Evolutionary conservation across 2,797 vertebrate species (phyloP).

Genomic region (Urophycis tenuis): DNA sequence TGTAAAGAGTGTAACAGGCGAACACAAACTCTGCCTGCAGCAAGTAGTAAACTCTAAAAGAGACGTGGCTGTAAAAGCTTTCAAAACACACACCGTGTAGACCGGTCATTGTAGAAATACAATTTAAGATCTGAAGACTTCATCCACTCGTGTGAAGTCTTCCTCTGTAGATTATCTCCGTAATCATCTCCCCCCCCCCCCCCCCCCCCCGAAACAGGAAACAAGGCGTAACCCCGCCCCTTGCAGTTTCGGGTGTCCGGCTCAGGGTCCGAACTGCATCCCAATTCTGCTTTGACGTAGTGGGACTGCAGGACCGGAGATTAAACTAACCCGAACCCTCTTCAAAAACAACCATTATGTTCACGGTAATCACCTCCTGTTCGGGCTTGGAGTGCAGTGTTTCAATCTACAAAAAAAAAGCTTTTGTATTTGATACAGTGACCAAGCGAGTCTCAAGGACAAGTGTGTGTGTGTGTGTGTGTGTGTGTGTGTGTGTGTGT

Average conservation of each 20-base stretch:
- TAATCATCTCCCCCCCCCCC: too few species aligned
- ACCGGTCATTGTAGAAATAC: neutral
- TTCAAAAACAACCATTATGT: neutral
- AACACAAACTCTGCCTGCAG: neutral
- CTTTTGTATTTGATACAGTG: neutral
- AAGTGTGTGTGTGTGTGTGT: neutral
- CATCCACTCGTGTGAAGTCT: neutral
- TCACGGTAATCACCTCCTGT: neutral
- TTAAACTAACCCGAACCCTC: neutral
- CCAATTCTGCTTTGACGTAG: too few species aligned
- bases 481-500: slow-evolving; percentile 7
- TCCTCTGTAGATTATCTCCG: neutral
- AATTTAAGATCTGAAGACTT: neutral
- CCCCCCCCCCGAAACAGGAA: too few species aligned
- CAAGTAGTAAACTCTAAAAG: neutral
- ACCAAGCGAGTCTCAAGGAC: neutral
- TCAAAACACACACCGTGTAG: neutral
- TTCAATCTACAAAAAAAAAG: neutral
- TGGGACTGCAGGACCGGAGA: too few species aligned
- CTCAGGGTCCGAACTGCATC: too few species aligned
- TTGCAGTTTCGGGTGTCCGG: too few species aligned
- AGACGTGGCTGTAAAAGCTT: too few species aligned
- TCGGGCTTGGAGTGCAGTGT: neutral
- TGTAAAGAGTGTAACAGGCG: too few species aligned
- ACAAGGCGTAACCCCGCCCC: too few species aligned